Conservation (phyloP, 2,113 vertebrate genomes). For the Nasalis larvatus region DNA sequence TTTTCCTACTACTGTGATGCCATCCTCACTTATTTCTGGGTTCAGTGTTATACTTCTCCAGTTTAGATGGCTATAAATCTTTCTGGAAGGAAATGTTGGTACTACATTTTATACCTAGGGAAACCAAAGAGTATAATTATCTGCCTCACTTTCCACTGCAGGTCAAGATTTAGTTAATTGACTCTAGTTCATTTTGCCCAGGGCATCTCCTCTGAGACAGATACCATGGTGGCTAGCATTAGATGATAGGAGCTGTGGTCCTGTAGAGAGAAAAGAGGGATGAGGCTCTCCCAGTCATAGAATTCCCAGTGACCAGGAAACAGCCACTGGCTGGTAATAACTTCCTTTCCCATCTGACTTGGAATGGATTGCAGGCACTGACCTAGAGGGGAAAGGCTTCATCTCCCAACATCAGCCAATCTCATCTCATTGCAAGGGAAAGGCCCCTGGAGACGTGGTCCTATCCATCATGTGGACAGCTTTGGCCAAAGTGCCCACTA, state of each 20-base stretch:
- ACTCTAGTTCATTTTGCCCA: constrained; percentile 66
- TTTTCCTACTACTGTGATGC: not conserved
- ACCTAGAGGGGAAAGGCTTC: constrained; percentile 80
- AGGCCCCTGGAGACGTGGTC: constrained; percentile 76
- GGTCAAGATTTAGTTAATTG: constrained; percentile 76
- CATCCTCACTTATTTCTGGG: not conserved
- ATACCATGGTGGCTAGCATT: constrained; percentile 23
- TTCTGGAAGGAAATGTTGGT: constrained; percentile 41
- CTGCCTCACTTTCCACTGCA: constrained; percentile 46
- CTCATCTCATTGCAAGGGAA: constrained; percentile 79
- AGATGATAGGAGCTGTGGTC: constrained; percentile 40
- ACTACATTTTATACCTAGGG: not conserved
- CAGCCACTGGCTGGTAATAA: constrained; percentile 78
- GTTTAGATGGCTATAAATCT: not conserved
- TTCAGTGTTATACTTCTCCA: constrained; percentile 12
- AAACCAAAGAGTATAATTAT: constrained; percentile 66
- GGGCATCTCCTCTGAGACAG: constrained; percentile 69
- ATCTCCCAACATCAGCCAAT: constrained; percentile 80
- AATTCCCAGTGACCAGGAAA: constrained; percentile 75
- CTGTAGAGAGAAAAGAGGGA: constrained; percentile 62
- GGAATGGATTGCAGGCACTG: constrained; percentile 80
- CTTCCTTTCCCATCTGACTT: constrained; percentile 78
- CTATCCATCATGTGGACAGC: constrained; percentile 80
- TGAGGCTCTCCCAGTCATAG: constrained; percentile 67
- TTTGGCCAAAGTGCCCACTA: constrained; percentile 81